Evolutionary conservation across 2,113 vertebrate species (phyloP).

Genomic region (Caranx melampygus): DNA sequence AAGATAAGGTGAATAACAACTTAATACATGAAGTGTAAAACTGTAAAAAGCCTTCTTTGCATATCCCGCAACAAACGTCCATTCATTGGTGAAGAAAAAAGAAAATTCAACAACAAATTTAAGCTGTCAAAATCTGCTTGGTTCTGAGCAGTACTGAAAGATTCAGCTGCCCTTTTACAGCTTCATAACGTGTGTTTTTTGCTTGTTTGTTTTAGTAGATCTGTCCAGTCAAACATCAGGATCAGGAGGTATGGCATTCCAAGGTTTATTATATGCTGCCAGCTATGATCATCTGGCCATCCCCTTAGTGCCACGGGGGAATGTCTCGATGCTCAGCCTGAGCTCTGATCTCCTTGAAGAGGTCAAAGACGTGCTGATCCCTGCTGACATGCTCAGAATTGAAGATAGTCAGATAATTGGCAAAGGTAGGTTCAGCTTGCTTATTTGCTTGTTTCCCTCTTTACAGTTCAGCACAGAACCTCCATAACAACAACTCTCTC

Average conservation of each 20-base stretch:
- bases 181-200: neutral
- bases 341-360: slow-evolving; percentile 88
- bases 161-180: neutral
- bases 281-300: slow-evolving; percentile 73
- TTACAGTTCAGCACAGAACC: neutral
- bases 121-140: neutral
- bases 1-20: too few species aligned
- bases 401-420: slow-evolving; percentile 90
- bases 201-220: slow-evolving; percentile 40
- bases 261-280: slow-evolving; percentile 72
- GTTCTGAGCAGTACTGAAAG: neutral
- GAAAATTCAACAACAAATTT: neutral
- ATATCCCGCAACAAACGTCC: neutral
- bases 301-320: slow-evolving; percentile 84
- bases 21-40: too few species aligned
- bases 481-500: neutral
- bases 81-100: neutral
- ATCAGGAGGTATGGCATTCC: slow-evolving; percentile 57
- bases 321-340: slow-evolving; percentile 84
- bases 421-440: slow-evolving; percentile 84
- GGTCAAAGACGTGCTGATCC: slow-evolving; percentile 95
- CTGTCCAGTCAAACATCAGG: slow-evolving; percentile 49
- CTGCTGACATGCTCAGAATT: slow-evolving; percentile 84
- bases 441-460: neutral
- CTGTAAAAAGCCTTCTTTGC: too few species aligned